A percentile compares a stretch with the other conserved stretches of the same genome.
Evolutionary conservation across 1,140 invertebrate genomes (phyloP).

Genomic region (Lanistes nyassanus): DNA sequence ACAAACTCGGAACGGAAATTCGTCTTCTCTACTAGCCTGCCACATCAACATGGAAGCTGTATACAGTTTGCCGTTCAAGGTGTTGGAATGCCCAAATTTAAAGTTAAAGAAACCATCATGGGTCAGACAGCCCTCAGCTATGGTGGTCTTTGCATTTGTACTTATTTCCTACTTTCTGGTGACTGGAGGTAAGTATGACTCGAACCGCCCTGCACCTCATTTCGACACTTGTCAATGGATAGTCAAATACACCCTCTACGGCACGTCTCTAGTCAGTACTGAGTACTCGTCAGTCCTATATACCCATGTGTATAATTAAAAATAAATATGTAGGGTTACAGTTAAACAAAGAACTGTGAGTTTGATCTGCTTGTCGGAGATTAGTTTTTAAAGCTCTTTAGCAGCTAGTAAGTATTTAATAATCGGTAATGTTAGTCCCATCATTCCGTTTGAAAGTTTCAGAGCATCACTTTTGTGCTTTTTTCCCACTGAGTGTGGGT

Average conservation of each 20-base stretch:
- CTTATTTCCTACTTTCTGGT: constrained; percentile 96
- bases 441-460: background rate
- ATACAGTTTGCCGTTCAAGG: constrained; percentile 81
- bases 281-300: too few species aligned
- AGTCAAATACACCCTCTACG: too few species aligned
- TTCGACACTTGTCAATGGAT: too few species aligned
- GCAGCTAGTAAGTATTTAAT: too few species aligned
- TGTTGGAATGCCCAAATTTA: constrained; percentile 91
- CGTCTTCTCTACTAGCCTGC: constrained; percentile 28
- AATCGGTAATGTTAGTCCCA: too few species aligned
- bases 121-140: constrained; percentile 91
- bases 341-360: too few species aligned
- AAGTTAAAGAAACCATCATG: constrained; percentile 92
- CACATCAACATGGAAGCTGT: constrained; percentile 78
- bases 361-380: too few species aligned
- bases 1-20: constrained; percentile 12
- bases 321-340: too few species aligned
- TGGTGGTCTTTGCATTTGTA: constrained; percentile 91
- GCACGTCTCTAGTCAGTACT: too few species aligned
- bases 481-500: background rate
- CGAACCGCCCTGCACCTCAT: too few species aligned
- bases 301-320: too few species aligned
- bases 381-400: too few species aligned
- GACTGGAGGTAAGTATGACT: constrained; percentile 82
- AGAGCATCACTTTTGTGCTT: background rate